A percentile compares a stretch with the other conserved stretches of the same genome.
These are phyloP conservation scores for Lepisosteus osseus DNA, from an alignment of 2,113 vertebrate species.

Conservation along the genomic window DNA sequence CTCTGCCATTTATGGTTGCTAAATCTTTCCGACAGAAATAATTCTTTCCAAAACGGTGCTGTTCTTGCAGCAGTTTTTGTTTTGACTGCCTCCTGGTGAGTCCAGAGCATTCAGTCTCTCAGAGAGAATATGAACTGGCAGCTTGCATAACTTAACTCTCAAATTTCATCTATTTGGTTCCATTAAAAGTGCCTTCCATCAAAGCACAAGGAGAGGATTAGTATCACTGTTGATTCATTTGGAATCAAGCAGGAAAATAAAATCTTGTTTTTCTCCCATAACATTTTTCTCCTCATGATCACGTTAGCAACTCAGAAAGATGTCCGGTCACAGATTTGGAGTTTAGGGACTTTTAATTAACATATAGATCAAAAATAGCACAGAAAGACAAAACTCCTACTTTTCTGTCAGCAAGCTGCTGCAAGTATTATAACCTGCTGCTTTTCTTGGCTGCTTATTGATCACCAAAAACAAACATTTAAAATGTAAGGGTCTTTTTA, in stretches of 20 bases:
- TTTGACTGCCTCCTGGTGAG: slow-evolving; percentile 15
- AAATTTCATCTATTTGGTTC: slow-evolving; percentile 10
- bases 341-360: too few species aligned
- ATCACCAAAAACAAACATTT: too few species aligned
- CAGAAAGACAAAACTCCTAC: too few species aligned
- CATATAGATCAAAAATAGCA: too few species aligned
- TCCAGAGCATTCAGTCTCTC: slow-evolving; percentile 6
- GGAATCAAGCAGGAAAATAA: background rate
- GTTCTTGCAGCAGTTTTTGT: slow-evolving; percentile 9
- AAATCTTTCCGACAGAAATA: slow-evolving; percentile 5
- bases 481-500: too few species aligned
- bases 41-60: slow-evolving; percentile 14
- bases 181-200: slow-evolving; percentile 7
- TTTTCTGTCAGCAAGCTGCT: too few species aligned
- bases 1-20: background rate
- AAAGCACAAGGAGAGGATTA: background rate
- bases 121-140: slow-evolving; percentile 8
- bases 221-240: background rate
- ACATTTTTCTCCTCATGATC: too few species aligned
- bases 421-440: too few species aligned
- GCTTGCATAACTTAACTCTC: slow-evolving; percentile 15
- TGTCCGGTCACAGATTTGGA: too few species aligned
- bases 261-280: too few species aligned
- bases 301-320: too few species aligned
- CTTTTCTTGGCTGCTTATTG: too few species aligned